phyloP scores from a whole-genome alignment of 1,140 invertebrate species.

The Drosophila eugracilis region DNA sequence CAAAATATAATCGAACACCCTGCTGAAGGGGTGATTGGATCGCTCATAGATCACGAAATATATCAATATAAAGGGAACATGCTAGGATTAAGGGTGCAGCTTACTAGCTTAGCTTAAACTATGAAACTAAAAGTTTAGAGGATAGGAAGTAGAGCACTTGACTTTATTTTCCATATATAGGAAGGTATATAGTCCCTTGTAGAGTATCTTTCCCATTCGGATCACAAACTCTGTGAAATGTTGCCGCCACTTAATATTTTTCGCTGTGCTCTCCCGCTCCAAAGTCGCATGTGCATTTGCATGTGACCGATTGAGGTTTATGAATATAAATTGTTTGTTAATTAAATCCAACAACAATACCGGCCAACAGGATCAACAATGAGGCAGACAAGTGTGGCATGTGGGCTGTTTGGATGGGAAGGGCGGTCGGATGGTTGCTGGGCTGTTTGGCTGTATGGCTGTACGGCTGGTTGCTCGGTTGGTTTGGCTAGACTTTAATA shows the following conservation, averaged over 20 bases:
- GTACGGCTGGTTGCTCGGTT: constrained; percentile 16
- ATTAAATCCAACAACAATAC: constrained; percentile 76
- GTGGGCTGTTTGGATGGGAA: too few relatives aligned
- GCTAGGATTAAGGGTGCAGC: too few relatives aligned
- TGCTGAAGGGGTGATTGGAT: background rate
- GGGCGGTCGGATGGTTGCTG: constrained; percentile 20
- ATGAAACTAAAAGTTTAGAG: too few relatives aligned
- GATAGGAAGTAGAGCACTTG: too few relatives aligned
- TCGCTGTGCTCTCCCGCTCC: constrained; percentile 23
- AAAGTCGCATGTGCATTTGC: constrained; percentile 68
- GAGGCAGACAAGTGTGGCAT: constrained; percentile 50
- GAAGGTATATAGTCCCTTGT: too few relatives aligned
- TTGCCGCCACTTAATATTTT: constrained; percentile 32
- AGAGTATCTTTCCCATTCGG: constrained; percentile 6
- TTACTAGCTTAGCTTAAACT: too few relatives aligned
- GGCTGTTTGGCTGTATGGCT: constrained; percentile 21
- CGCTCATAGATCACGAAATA: too few relatives aligned
- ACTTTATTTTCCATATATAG: background rate
- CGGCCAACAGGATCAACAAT: constrained; percentile 38
- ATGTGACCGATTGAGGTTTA: constrained; percentile 82
- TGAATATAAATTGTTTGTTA: constrained; percentile 84
- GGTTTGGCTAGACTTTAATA: constrained; percentile 73
- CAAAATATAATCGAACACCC: constrained; percentile 41
- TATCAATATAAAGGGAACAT: too few relatives aligned
- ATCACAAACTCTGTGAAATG: background rate